These are phyloP conservation scores for Diabrotica virgifera DNA, from an alignment of 1,140 invertebrate species.

Conservation along the genomic window DNA sequence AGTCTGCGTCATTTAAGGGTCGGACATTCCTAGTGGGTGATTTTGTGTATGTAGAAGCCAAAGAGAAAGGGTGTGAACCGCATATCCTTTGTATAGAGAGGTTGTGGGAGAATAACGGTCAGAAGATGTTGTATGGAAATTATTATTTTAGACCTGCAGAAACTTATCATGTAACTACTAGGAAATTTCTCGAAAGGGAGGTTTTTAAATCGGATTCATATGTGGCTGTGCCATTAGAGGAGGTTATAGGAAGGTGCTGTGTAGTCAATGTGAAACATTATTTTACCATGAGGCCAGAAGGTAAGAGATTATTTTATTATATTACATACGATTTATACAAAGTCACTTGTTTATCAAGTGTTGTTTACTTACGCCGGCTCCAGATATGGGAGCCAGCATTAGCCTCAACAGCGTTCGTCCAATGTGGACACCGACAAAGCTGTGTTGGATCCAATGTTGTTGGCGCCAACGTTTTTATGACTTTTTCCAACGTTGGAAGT, in stretches of 20 bases:
- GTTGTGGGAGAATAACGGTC: constrained; percentile 78
- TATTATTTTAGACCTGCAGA: constrained; percentile 77
- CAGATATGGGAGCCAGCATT: too few relatives aligned
- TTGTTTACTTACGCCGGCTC: too few relatives aligned
- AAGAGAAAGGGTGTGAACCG: constrained; percentile 71
- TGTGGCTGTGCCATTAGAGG: constrained; percentile 77
- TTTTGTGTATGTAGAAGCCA: constrained; percentile 85
- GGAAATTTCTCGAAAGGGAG: constrained; percentile 95
- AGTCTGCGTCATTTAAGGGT: constrained; percentile 66
- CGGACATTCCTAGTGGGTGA: constrained; percentile 78
- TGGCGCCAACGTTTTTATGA: too few relatives aligned
- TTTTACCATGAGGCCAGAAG: constrained; percentile 84
- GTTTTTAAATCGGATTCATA: constrained; percentile 92
- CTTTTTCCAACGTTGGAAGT: too few relatives aligned
- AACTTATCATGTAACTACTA: constrained; percentile 91
- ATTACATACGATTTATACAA: too few relatives aligned
- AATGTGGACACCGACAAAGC: too few relatives aligned
- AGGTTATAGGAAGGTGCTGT: constrained; percentile 88
- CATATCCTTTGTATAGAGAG: constrained; percentile 88
- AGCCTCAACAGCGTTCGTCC: too few relatives aligned
- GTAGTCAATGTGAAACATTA: constrained; percentile 96
- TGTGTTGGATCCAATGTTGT: too few relatives aligned
- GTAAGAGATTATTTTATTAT: constrained; percentile 32
- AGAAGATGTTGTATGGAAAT: constrained; percentile 87
- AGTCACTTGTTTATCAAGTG: too few relatives aligned